Conservation (phyloP, 2,113 vertebrate genomes). For the Myanophis thanlyinensis region DNA sequence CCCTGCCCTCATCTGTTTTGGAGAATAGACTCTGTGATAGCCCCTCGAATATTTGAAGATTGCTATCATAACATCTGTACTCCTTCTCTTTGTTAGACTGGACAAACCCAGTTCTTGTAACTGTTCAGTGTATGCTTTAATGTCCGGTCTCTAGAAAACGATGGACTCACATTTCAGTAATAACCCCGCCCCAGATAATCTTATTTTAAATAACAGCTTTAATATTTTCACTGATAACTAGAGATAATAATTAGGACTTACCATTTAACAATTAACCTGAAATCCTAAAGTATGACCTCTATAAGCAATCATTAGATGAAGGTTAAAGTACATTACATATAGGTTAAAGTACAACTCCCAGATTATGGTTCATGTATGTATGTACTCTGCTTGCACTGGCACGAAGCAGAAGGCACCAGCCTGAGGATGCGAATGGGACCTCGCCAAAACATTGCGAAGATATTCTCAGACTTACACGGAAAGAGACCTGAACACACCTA, state of each 20-base stretch:
- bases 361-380: neutral
- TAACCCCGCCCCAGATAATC: neutral
- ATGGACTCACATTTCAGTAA: neutral
- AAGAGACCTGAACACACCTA: too few species aligned
- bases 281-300: neutral
- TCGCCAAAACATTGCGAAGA: too few species aligned
- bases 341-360: neutral
- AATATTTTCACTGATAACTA: neutral
- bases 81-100: neutral
- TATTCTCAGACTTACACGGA: too few species aligned
- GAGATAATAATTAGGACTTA: neutral
- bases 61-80: neutral
- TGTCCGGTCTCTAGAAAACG: neutral
- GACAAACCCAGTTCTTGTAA: neutral
- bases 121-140: neutral
- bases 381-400: too few species aligned
- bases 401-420: too few species aligned
- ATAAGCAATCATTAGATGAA: neutral
- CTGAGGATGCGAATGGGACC: too few species aligned
- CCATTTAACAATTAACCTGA: neutral
- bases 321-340: neutral
- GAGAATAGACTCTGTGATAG: neutral
- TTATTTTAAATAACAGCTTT: neutral
- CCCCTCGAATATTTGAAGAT: neutral
- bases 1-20: neutral